Evolutionary conservation across 2,797 vertebrate species (phyloP).

Genomic region (Lagorchestes hirsutus): DNA sequence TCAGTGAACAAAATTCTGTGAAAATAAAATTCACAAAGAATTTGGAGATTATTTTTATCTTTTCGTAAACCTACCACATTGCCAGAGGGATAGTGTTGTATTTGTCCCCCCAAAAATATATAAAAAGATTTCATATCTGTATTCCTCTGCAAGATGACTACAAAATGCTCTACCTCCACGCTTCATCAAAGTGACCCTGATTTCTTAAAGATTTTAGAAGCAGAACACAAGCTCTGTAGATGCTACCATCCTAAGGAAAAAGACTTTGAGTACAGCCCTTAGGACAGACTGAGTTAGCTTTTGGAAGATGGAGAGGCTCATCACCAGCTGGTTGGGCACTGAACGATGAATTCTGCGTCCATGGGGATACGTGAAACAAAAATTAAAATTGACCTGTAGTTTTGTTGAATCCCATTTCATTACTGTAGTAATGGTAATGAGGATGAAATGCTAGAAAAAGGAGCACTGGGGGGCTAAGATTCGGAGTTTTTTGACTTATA

Average conservation of each 20-base stretch:
- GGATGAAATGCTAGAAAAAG: background rate
- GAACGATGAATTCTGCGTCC: background rate
- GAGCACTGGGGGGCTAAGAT: background rate
- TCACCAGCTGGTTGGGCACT: background rate
- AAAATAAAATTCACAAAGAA: background rate
- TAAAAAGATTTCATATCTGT: background rate
- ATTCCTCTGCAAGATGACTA: background rate
- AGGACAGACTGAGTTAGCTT: background rate
- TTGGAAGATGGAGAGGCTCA: background rate
- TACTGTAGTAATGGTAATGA: background rate
- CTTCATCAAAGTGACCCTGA: background rate
- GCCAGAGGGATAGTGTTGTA: background rate
- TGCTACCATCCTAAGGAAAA: background rate
- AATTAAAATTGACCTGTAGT: background rate
- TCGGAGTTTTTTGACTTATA: background rate
- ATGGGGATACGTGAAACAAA: background rate
- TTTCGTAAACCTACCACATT: background rate
- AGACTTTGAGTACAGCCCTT: background rate
- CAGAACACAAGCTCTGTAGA: background rate
- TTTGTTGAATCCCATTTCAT: background rate
- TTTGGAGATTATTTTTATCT: background rate
- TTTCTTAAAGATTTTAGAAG: background rate
- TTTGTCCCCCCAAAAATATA: background rate
- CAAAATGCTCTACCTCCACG: background rate
- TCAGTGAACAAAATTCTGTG: background rate